phyloP scores from a whole-genome alignment of 2,797 vertebrate species.

The Vultur gryphus region DNA sequence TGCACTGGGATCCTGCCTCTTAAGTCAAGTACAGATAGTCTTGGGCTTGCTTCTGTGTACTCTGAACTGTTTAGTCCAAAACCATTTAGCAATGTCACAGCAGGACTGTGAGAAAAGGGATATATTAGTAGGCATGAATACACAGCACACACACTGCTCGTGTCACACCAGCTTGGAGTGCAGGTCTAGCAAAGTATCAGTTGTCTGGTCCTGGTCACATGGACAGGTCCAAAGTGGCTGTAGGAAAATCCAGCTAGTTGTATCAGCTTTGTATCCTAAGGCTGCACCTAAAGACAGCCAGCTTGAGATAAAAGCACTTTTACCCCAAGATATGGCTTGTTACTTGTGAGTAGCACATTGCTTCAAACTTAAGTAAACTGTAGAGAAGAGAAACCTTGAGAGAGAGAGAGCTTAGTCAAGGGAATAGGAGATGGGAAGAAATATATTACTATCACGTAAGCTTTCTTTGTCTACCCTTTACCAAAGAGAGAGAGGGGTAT shows the following conservation, averaged over 20 bases:
- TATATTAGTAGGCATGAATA: neutral
- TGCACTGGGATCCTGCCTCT: neutral
- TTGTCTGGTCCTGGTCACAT: neutral
- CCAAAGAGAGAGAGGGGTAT: neutral
- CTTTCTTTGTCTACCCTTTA: neutral
- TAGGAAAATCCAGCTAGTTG: neutral
- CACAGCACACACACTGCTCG: neutral
- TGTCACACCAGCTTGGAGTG: neutral
- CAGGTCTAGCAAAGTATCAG: neutral
- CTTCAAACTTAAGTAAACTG: neutral
- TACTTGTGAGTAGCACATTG: neutral
- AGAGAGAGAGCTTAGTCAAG: neutral
- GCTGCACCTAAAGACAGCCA: neutral
- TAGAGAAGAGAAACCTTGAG: neutral
- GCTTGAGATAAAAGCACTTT: neutral
- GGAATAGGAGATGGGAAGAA: neutral
- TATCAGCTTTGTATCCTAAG: neutral
- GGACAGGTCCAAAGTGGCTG: neutral
- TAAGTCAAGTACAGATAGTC: neutral
- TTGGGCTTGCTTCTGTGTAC: neutral
- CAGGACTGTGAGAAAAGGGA: neutral
- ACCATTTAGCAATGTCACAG: neutral
- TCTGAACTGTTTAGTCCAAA: neutral
- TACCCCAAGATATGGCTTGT: neutral
- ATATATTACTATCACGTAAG: neutral